phyloP scores from a whole-genome alignment of 2,888 invertebrate species.

The Branchinecta sandiegonensis region DNA sequence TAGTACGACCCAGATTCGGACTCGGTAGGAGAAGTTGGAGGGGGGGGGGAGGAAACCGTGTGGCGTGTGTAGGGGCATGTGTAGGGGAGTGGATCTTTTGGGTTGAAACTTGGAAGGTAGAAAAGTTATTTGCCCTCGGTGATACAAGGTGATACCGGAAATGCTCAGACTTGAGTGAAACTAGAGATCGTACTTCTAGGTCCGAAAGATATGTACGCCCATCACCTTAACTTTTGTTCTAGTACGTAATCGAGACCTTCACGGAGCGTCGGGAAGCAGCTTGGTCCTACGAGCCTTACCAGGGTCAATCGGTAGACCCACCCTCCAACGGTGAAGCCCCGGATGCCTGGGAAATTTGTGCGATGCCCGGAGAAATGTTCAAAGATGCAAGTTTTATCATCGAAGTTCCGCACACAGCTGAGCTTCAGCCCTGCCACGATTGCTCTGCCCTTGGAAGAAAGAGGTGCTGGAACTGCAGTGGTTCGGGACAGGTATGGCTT shows the following conservation, averaged over 20 bases:
- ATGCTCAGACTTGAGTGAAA: too few species aligned
- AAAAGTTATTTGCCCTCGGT: too few species aligned
- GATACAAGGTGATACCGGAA: too few species aligned
- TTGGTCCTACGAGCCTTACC: conserved; percentile 33
- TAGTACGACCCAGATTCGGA: too few species aligned
- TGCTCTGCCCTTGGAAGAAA: conserved; percentile 27
- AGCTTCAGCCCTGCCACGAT: conserved; percentile 29
- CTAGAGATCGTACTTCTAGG: too few species aligned
- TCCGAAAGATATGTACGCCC: too few species aligned
- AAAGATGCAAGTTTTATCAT: conserved; percentile 30
- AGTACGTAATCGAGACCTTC: conserved; percentile 35
- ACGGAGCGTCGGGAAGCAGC: conserved; percentile 32
- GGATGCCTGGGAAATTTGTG: conserved; percentile 32
- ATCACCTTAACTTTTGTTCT: conserved; percentile 21
- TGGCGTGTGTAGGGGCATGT: too few species aligned
- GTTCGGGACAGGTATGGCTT: conserved; percentile 29
- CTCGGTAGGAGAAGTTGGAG: too few species aligned
- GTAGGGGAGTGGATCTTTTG: too few species aligned
- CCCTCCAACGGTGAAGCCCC: conserved; percentile 24
- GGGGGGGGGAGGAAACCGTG: too few species aligned
- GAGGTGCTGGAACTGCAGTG: conserved; percentile 32
- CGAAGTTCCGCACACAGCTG: conserved; percentile 34
- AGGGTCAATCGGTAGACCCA: conserved; percentile 28
- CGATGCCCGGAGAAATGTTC: conserved; percentile 30
- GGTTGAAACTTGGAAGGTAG: too few species aligned